Evolutionary conservation across 1,140 invertebrate species (phyloP), one percentile per base, ranked within the genome.

Genomic region (Subanguina moxae): DNA sequence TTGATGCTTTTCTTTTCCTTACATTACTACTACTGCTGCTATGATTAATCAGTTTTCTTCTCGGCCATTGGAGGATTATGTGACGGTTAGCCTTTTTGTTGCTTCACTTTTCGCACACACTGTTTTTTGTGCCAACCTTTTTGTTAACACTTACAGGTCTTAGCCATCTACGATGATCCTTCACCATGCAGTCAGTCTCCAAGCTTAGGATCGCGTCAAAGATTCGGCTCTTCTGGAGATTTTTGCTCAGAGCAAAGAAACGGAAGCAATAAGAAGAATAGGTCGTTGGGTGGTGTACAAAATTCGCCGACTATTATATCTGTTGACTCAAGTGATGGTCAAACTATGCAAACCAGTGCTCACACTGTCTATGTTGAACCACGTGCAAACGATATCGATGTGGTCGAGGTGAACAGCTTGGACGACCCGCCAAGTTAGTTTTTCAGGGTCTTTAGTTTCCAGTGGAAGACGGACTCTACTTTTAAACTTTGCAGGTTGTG

Each of bases 41-140:
- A 52, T 52, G 48, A 52, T 52, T 52, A 52, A 52, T 25, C 48
- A 52, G 23, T 52, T 52, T 25, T 52, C 48, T 52, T 52, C 48
- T 21, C n/a, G 23, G 15, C 48, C 48, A 15, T 15, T 52, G 3
- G 48, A 52, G 23, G 48, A 52, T 25, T 52, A 52, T 52, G 48
- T 52, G n/a, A 52, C 48, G 3, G 48, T 52, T 19, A 52, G 48
- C 8, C 32, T 38, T 11, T 38, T 38, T 38, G 32, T 11, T 38
- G 11, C 32, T 38, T 38, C 32, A 5, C 11, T 38, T 38, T 52
- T 52, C n/a, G 3, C 15, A 52, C 48, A 52, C 1, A 52, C 11
- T 13, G 11, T 45, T 13, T 45, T 19, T 21, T 15, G n/a, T 52
- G 3, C 3, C 23, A 52, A 21, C 23, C 8, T 52, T 52, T 25